A percentile compares a stretch with the other conserved stretches of the same genome.
Evolutionary conservation across 2,888 invertebrate genomes (phyloP).

Genomic region (Podabrus alpinus): DNA sequence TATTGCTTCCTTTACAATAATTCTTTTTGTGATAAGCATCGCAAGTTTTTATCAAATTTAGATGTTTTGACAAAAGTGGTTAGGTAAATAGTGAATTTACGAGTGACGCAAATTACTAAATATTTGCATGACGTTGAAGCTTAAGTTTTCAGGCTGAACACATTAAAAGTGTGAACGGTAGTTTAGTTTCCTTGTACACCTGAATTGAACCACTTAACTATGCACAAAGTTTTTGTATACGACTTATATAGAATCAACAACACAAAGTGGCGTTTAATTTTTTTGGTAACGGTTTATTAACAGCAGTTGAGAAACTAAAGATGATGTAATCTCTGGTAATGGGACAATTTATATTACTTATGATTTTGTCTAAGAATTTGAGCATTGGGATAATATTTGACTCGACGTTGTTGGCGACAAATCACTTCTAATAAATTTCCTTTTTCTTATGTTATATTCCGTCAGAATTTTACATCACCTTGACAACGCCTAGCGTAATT

Average conservation of each 20-base stretch:
- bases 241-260: not conserved
- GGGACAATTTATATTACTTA: slow-evolving; percentile 2
- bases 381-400: slow-evolving; percentile 16
- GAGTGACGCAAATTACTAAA: not conserved
- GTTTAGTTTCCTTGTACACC: not conserved
- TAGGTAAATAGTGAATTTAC: not conserved
- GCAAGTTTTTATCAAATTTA: not conserved
- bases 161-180: not conserved
- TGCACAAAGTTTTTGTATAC: not conserved
- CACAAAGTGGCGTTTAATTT: not conserved
- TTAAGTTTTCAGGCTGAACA: not conserved
- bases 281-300: not conserved
- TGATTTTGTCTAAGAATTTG: slow-evolving; percentile 8
- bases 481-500: slow-evolving; percentile 20
- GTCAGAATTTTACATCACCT: slow-evolving; percentile 16
- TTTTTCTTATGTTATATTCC: slow-evolving; percentile 19
- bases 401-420: slow-evolving; percentile 14
- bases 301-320: not conserved
- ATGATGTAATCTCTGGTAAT: not conserved
- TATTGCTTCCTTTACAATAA: not conserved
- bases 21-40: not conserved
- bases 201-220: too few relatives aligned
- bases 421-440: slow-evolving; percentile 21
- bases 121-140: not conserved
- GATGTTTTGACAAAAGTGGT: not conserved